A percentile compares a stretch with the other conserved stretches of the same genome.
Conservation (phyloP, 2,888 invertebrate species). For the Tillus elongatus region DNA sequence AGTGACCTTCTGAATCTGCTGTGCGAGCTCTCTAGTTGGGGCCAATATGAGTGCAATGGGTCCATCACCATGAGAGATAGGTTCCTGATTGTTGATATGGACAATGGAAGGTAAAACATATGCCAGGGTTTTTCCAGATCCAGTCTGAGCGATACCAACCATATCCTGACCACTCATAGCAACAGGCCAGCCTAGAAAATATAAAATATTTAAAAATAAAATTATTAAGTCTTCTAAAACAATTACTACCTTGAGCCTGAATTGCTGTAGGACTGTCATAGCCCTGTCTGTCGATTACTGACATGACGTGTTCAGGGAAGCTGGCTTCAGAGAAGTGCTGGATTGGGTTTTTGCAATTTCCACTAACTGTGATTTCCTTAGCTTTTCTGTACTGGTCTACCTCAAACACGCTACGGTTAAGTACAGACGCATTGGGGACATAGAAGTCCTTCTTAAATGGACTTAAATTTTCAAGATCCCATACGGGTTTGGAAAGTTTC, state of each 20-base stretch:
- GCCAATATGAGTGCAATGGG: constrained; percentile 84
- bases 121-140: too few species aligned
- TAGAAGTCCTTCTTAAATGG: constrained; percentile 79
- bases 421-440: constrained; percentile 56
- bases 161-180: constrained; percentile 71
- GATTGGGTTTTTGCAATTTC: constrained; percentile 64
- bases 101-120: too few species aligned
- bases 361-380: constrained; percentile 78
- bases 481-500: too few species aligned
- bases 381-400: constrained; percentile 62
- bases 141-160: constrained; percentile 86
- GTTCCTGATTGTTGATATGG: constrained; percentile 78
- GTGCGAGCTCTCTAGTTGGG: constrained; percentile 79
- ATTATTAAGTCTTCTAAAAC: too few species aligned
- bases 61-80: constrained; percentile 76
- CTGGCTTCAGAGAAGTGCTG: constrained; percentile 65
- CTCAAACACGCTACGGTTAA: constrained; percentile 51
- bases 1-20: too few species aligned
- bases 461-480: constrained; percentile 62
- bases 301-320: constrained; percentile 65
- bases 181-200: too few species aligned
- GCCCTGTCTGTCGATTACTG: constrained; percentile 62
- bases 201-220: too few species aligned
- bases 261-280: constrained; percentile 71
- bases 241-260: constrained; percentile 74